A percentile compares a stretch with the other conserved stretches of the same genome.
phyloP scores from a whole-genome alignment of 2,113 vertebrate species.

The Semicossyphus pulcher region DNA sequence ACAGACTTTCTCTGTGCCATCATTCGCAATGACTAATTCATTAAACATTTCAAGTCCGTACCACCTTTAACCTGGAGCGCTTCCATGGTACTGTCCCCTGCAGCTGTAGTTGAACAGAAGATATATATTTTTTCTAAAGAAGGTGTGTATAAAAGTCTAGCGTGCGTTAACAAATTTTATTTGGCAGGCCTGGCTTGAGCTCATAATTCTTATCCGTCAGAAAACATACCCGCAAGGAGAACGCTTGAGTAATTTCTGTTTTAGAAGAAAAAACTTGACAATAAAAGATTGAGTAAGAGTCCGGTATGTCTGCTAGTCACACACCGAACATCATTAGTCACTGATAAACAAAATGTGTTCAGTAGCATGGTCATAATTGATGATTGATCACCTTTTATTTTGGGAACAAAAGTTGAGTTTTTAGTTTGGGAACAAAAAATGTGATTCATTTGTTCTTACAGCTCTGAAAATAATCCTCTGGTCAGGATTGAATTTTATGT shows the following conservation, averaged over 20 bases:
- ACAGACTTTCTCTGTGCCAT: conserved; percentile 29
- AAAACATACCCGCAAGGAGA: conserved; percentile 13
- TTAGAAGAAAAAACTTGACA: conserved; percentile 15
- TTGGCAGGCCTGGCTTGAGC: neutral
- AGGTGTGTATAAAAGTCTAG: conserved; percentile 5
- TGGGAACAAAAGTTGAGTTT: neutral
- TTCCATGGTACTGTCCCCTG: conserved; percentile 16
- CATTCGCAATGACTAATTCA: conserved; percentile 40
- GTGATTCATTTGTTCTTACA: neutral
- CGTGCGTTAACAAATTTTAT: conserved; percentile 35
- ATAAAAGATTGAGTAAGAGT: conserved; percentile 44
- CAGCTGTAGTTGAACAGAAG: conserved; percentile 21
- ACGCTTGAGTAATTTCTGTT: conserved; percentile 10
- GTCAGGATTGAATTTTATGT: neutral
- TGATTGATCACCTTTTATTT: neutral
- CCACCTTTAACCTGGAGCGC: conserved; percentile 20
- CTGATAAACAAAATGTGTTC: conserved; percentile 15
- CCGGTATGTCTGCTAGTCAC: neutral
- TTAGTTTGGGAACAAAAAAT: neutral
- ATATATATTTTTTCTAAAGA: neutral
- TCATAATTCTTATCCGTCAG: conserved; percentile 27
- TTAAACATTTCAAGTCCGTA: conserved; percentile 15
- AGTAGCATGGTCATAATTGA: neutral
- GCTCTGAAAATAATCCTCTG: no score
- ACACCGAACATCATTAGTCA: conserved; percentile 40